Evolutionary conservation across 2,113 vertebrate genomes (phyloP), one percentile per base, ranked within the genome.

Genomic region (Thunnus maccoyii): DNA sequence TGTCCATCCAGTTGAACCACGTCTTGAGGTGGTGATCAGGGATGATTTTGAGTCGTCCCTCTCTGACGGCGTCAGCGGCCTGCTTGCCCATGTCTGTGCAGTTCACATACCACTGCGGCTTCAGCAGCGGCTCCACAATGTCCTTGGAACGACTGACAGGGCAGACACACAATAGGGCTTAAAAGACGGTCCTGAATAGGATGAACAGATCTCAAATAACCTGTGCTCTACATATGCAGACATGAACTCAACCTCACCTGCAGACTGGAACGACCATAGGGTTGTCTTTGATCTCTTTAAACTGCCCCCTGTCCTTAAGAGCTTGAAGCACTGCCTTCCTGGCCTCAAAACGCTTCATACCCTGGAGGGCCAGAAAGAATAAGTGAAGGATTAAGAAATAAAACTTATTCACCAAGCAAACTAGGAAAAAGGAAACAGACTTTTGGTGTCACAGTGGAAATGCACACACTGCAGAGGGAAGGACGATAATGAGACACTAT

Each of bases 231-330:
- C 30, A 25, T 14, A 8, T 47, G 15, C 16, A 27, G 8, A 48
- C 5, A 56, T 15, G 36, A n/a, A 16, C 8, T 11, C 36, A 20
- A 30, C 58, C 91, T 46, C 91, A 98, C 97, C 96, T 98, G 96
- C 97, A 98, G 17, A 98, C 92, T 0, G 97, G 97, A 11, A 98
- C 97, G 57, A 97, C 96, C 97, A 98, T 98, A n/a, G 97, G 97
- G 85, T 98, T 97, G 88, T 98, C 97, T 91, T 96, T 94, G 48
- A 96, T 72, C 22, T 96, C 97, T 41, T 94, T 96, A 70, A 97
- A 97, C 13, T 96, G 95, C 2, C 96, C 96, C 64, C 61, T 90
- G 70, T 96, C 95, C 83, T 96, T 96, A 72, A 98, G 93, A 0
- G 96, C 96, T 16, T 95, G 95, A 25, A 97, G 89, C 36, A 98